Evolutionary conservation across 2,113 vertebrate species (phyloP).

Genomic region (Sisor rabdophorus): DNA sequence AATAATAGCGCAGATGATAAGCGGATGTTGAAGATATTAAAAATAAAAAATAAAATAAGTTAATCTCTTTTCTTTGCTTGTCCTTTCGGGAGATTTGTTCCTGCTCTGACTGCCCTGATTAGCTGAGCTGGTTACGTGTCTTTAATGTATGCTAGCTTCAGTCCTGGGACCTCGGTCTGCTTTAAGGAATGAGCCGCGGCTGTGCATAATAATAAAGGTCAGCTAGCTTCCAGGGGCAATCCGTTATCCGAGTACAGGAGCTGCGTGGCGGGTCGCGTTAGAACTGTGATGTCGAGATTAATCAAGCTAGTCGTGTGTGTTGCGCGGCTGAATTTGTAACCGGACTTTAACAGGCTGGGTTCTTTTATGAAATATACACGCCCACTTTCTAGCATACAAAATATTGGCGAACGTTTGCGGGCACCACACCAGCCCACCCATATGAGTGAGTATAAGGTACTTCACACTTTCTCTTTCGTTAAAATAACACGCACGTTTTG

Average conservation of each 20-base stretch:
- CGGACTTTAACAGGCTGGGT: neutral
- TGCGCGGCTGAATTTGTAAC: neutral
- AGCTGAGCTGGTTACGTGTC: slow-evolving; percentile 25
- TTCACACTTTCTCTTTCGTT: too few species aligned
- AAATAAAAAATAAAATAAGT: slow-evolving; percentile 5
- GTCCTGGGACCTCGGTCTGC: slow-evolving; percentile 48
- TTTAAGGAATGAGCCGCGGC: slow-evolving; percentile 55
- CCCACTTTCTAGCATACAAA: too few species aligned
- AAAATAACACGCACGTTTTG: too few species aligned
- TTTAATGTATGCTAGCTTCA: slow-evolving; percentile 56
- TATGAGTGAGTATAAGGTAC: too few species aligned
- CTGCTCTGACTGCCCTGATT: slow-evolving; percentile 26
- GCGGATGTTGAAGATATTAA: too few species aligned
- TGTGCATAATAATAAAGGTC: slow-evolving; percentile 70
- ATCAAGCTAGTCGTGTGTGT: neutral
- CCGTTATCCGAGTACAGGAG: slow-evolving; percentile 65
- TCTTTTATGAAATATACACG: neutral
- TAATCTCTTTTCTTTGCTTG: neutral
- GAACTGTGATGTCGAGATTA: slow-evolving; percentile 14
- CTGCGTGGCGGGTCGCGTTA: slow-evolving; percentile 21
- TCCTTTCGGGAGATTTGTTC: neutral
- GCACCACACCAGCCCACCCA: too few species aligned
- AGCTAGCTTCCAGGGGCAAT: slow-evolving; percentile 66
- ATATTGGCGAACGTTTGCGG: too few species aligned
- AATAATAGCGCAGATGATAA: neutral